Conservation (phyloP, 2,888 invertebrate genomes). For the Rhingia rostrata region DNA sequence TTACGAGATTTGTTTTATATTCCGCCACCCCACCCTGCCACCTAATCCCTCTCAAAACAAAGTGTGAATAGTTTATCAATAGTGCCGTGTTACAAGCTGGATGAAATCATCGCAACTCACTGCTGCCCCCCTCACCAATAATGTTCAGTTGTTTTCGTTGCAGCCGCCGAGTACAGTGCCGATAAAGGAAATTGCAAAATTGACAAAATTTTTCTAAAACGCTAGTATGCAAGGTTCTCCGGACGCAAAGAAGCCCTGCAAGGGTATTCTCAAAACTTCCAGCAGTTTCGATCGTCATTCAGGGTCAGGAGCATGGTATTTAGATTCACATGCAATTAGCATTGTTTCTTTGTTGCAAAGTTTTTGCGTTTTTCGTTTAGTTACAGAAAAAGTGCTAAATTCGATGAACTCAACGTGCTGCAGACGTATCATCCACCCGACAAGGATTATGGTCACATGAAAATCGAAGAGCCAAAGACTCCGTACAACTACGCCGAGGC, state of each 20-base stretch:
- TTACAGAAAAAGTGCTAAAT: constrained; percentile 88
- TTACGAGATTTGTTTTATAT: neutral
- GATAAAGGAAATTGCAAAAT: constrained; percentile 18
- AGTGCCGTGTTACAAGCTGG: constrained; percentile 9
- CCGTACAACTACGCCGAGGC: constrained; percentile 89
- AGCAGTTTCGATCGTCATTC: constrained; percentile 92
- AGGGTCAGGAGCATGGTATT: constrained; percentile 82
- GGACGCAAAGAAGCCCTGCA: constrained; percentile 83
- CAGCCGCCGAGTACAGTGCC: constrained; percentile 13
- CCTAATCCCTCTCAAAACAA: neutral
- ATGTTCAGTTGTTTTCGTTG: constrained; percentile 32
- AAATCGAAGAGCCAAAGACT: constrained; percentile 98
- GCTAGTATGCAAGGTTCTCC: constrained; percentile 81
- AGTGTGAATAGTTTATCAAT: constrained; percentile 9
- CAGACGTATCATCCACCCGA: constrained; percentile 98
- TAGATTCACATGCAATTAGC: neutral
- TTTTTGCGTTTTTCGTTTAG: constrained; percentile 72
- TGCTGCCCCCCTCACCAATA: neutral
- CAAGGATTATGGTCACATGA: constrained; percentile 99
- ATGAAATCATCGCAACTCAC: constrained; percentile 48
- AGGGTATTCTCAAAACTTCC: constrained; percentile 96
- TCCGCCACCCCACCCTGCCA: neutral
- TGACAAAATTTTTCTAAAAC: constrained; percentile 12
- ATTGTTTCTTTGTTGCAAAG: constrained; percentile 4
- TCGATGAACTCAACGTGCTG: constrained; percentile 99